phyloP scores from a whole-genome alignment of 1,140 invertebrate genomes.

The Lanistes nyassanus region DNA sequence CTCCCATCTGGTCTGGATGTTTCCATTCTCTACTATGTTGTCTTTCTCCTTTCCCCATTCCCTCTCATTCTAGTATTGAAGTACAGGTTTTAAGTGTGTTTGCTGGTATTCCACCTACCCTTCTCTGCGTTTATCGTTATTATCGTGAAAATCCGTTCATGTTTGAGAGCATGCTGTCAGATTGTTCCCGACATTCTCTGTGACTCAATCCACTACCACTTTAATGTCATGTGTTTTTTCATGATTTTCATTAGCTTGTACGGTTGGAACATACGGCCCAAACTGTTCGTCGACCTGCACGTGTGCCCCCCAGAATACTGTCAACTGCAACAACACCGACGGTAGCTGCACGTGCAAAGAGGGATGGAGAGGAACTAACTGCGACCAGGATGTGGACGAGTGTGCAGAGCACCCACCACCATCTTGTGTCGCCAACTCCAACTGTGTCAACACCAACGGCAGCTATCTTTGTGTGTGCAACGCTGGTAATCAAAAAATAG shows the following conservation, averaged over 20 bases:
- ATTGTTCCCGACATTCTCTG: too few species aligned
- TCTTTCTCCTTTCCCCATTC: too few species aligned
- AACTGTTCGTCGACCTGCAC: not conserved
- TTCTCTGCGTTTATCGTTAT: too few species aligned
- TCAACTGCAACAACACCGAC: not conserved
- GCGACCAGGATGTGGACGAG: slow-evolving; percentile 3
- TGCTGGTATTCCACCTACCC: too few species aligned
- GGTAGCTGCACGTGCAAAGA: slow-evolving; percentile 13
- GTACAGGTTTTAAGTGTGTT: too few species aligned
- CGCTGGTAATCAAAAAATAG: not conserved
- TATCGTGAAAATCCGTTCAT: too few species aligned
- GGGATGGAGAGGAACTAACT: not conserved
- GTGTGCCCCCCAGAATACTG: not conserved
- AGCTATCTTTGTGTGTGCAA: slow-evolving; percentile 11
- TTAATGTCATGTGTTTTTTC: too few species aligned
- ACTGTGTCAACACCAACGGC: slow-evolving; percentile 19
- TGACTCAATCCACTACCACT: too few species aligned
- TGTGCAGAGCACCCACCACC: not conserved
- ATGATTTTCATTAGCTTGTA: not conserved
- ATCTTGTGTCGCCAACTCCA: not conserved
- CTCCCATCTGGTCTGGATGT: too few species aligned
- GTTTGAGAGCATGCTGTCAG: too few species aligned
- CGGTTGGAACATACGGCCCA: not conserved
- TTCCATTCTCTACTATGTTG: too few species aligned
- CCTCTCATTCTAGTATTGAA: too few species aligned